Conservation (phyloP, 2,113 vertebrate species). For the Haemorhous mexicanus region DNA sequence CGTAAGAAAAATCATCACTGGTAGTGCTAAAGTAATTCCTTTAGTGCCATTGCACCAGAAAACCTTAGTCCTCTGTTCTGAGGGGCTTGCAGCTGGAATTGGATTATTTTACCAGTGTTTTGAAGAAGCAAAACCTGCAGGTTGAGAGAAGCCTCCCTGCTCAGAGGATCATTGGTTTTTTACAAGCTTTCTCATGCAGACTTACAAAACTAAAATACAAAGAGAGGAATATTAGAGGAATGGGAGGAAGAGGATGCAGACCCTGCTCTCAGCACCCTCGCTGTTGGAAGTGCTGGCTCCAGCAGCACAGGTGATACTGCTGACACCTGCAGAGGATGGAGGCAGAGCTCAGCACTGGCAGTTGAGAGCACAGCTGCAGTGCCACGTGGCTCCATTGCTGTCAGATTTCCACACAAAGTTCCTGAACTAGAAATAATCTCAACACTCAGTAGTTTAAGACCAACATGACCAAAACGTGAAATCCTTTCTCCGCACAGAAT, state of each 20-base stretch:
- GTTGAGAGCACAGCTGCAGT: accelerated
- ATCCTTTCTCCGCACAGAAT: background rate
- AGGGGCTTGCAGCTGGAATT: background rate
- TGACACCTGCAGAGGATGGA: background rate
- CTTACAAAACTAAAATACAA: background rate
- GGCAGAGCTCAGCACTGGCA: accelerated
- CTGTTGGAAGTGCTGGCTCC: accelerated
- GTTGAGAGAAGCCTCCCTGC: background rate
- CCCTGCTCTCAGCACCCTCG: background rate
- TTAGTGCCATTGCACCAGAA: background rate
- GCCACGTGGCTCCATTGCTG: accelerated
- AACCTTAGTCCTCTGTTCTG: background rate
- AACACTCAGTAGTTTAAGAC: background rate
- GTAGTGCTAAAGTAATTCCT: background rate
- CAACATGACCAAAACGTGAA: background rate
- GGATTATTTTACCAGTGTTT: background rate
- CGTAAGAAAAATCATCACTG: background rate
- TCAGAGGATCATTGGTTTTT: background rate
- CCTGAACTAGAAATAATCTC: background rate
- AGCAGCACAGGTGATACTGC: background rate
- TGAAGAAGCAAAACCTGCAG: background rate
- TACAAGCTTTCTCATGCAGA: background rate
- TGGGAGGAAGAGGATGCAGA: background rate
- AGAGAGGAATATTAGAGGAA: background rate
- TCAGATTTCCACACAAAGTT: background rate